Base-by-base conservation (phyloP, 2,888 invertebrate genomes). In the Acronicta alni region DNA sequence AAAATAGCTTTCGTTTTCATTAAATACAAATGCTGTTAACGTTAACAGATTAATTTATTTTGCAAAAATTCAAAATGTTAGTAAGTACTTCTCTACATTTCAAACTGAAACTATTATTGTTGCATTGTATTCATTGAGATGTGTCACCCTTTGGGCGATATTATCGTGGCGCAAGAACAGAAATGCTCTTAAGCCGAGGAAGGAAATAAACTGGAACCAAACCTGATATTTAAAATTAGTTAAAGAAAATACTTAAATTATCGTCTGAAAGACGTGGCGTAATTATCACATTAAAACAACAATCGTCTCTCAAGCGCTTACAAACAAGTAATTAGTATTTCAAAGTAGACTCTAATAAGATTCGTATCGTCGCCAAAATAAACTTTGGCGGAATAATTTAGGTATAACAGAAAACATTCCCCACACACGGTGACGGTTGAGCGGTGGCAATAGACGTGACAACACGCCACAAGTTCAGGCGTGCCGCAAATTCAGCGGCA, bases 401-500 rank as follows among this genome's bases (percentile, higher is more conserved):
- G 67, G 65, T 72, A 73, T 63, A 75, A 77, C 73, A 71, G 73
- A 77, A 82, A 76, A 67, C 72, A 65, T 78, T 74, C 79, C 66
- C 72, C 60, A 77, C 77, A 79, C 67, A 77, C 68, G 71, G 64
- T 55, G 57, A 65, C 55, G 68, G 55, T 67, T 75, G 70, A 78
- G 63, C 72, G 67, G 64, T 58, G 62, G 74, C 75, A 79, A 92
- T 89, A 90, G 91, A 92, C 91, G 90, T 91, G 92, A 92, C 93
- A 90, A 88, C 88, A 84, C 85, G 89, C 89, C 85, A 80, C 91
- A 89, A 92, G 90, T 89, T 89, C 90, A 87, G 91, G 88, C 92
- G 87, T 88, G 89, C 93, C 92, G 90, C 94, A 94, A 92, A 93
- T 93, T 93, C 93, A 92, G 89, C 93, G 89, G 91, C 92, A 93